Percentiles rank a stretch among this genome's conserved stretches.
phyloP scores from a whole-genome alignment of 2,888 invertebrate genomes.

The Hypena proboscidalis region DNA sequence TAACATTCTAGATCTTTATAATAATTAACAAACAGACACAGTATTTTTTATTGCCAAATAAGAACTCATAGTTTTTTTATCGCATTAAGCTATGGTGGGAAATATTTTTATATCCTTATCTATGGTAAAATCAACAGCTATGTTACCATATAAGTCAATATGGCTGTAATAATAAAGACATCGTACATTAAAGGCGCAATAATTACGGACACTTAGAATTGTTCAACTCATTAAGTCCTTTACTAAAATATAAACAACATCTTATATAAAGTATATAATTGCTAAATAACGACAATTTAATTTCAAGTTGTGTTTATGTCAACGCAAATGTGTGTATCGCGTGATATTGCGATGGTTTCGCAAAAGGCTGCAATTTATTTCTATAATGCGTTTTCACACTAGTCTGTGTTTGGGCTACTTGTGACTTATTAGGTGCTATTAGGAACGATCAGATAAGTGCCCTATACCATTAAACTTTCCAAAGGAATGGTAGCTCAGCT shows the following conservation, averaged over 20 bases:
- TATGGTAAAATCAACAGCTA: too few species aligned
- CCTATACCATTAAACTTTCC: conserved; percentile 9
- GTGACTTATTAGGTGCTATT: conserved; percentile 35
- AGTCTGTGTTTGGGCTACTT: conserved; percentile 24
- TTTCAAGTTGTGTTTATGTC: conserved; percentile 46
- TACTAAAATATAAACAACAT: conserved; percentile 31
- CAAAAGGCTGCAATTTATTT: conserved; percentile 39
- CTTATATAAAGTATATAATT: conserved; percentile 38
- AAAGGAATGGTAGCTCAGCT: neutral
- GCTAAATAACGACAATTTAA: conserved; percentile 57
- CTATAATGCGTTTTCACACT: conserved; percentile 42
- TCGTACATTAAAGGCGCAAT: neutral
- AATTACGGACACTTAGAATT: conserved; percentile 20
- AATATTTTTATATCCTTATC: too few species aligned
- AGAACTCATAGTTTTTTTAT: too few species aligned
- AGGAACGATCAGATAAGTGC: conserved; percentile 29
- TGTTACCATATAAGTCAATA: too few species aligned
- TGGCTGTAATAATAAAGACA: conserved; percentile 29
- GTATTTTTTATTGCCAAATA: too few species aligned
- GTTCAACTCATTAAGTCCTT: conserved; percentile 22
- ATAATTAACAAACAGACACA: too few species aligned
- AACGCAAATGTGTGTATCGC: conserved; percentile 57
- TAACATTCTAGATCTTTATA: too few species aligned
- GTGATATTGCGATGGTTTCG: conserved; percentile 43
- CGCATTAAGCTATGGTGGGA: too few species aligned